Evolutionary conservation across 2,113 vertebrate genomes (phyloP).

Genomic region (Leiothrix lutea): DNA sequence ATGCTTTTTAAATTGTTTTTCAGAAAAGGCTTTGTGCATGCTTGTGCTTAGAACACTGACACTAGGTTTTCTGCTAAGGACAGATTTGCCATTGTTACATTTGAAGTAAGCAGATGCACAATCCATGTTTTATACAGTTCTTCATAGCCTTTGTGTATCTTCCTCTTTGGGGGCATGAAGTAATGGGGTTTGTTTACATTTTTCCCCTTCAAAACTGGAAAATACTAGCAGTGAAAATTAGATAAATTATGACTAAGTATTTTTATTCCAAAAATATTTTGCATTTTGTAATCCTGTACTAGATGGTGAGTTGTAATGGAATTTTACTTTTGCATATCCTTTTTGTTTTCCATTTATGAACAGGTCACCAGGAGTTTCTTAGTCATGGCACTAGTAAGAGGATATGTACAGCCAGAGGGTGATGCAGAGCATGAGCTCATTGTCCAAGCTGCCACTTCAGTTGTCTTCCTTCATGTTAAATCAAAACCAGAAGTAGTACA

Average conservation of each 20-base stretch:
- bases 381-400: not conserved
- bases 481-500: not conserved
- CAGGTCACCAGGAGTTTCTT: not conserved
- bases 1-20: not conserved
- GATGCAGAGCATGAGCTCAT: not conserved
- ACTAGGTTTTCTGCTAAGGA: not conserved
- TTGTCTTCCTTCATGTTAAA: not conserved
- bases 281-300: not conserved
- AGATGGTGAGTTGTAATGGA: not conserved
- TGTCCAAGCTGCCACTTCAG: not conserved
- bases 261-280: not conserved
- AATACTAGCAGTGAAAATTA: not conserved
- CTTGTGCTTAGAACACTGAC: not conserved
- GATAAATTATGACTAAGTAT: not conserved
- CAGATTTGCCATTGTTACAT: not conserved
- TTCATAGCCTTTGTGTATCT: not conserved
- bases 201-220: not conserved
- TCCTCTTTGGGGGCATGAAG: not conserved
- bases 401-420: not conserved
- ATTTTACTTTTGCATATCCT: not conserved
- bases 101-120: not conserved
- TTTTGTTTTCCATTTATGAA: not conserved
- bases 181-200: not conserved
- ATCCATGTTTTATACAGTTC: not conserved
- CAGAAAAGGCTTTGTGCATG: not conserved